Evolutionary conservation across 1,140 invertebrate species (phyloP).

Genomic region (Drosophila micromelanica): DNA sequence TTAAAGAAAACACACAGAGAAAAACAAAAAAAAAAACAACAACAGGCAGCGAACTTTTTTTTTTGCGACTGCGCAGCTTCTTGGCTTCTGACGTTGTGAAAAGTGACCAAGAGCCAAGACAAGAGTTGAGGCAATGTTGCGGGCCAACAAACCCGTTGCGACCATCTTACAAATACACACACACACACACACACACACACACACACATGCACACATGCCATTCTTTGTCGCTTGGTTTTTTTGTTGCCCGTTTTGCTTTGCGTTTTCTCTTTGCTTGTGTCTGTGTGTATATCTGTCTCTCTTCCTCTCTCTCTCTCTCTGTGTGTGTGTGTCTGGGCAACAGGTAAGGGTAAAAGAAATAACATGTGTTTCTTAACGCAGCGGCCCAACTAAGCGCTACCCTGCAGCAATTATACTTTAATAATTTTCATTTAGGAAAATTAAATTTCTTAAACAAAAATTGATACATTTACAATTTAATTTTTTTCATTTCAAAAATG

Average conservation of each 20-base stretch:
- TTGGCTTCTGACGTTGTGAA: conserved; percentile 53
- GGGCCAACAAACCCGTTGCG: conserved; percentile 59
- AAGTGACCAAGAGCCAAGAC: conserved; percentile 32
- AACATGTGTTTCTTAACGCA: background rate
- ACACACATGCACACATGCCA: background rate
- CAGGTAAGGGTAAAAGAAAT: conserved; percentile 28
- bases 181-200: conserved; percentile 5
- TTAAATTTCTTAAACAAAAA: no score
- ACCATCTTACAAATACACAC: conserved; percentile 25
- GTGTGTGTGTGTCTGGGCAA: conserved; percentile 18
- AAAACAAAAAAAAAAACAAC: no score
- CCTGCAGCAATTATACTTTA: background rate
- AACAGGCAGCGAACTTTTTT: background rate
- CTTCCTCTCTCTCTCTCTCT: no score
- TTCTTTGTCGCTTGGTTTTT: conserved; percentile 19
- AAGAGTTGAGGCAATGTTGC: conserved; percentile 9
- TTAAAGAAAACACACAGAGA: no score
- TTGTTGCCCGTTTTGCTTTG: conserved; percentile 36
- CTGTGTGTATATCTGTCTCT: background rate
- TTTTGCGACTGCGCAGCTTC: conserved; percentile 50
- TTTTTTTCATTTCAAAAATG: no score
- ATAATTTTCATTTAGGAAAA: no score
- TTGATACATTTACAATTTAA: no score
- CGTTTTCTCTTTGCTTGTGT: conserved; percentile 37
- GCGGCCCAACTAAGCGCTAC: conserved; percentile 2